phyloP scores from a whole-genome alignment of 2,113 vertebrate species.

The Tupaia tana region DNA sequence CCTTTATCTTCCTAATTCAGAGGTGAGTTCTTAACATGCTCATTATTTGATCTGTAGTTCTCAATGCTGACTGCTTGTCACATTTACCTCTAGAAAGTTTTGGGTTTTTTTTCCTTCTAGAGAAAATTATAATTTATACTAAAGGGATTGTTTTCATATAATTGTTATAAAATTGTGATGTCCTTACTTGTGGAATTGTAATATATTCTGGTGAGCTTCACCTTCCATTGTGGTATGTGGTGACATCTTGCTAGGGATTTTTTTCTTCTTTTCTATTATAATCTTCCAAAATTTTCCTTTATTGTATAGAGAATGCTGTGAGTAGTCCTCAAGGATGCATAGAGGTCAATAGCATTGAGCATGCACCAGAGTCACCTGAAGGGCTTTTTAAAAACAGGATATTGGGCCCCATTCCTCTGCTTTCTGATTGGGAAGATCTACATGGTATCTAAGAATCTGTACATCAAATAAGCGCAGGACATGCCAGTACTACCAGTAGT shows the following conservation, averaged over 20 bases:
- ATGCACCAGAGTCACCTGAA: not conserved
- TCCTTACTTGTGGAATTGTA: not conserved
- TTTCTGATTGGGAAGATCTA: not conserved
- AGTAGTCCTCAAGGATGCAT: not conserved
- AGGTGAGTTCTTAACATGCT: not conserved
- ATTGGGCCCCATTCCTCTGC: not conserved
- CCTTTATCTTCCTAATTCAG: slow-evolving; percentile 5
- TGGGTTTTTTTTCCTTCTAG: not conserved
- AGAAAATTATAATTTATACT: slow-evolving; percentile 26
- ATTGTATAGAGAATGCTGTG: not conserved
- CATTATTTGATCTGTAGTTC: slow-evolving; percentile 30
- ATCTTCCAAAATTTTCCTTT: not conserved
- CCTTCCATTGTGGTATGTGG: not conserved
- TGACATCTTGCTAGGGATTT: not conserved
- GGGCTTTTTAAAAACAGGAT: not conserved
- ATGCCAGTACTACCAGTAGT: not conserved
- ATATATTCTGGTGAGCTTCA: not conserved
- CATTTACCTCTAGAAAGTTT: not conserved
- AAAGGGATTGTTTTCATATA: not conserved
- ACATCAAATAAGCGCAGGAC: not conserved
- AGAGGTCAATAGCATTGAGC: not conserved
- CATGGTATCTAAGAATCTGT: not conserved
- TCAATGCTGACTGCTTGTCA: not conserved
- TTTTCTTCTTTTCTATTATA: slow-evolving; percentile 11
- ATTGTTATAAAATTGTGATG: not conserved